These are phyloP conservation scores for Chlamydotis undulata DNA, from an alignment of 2,113 vertebrate species.

Conservation along the genomic window DNA sequence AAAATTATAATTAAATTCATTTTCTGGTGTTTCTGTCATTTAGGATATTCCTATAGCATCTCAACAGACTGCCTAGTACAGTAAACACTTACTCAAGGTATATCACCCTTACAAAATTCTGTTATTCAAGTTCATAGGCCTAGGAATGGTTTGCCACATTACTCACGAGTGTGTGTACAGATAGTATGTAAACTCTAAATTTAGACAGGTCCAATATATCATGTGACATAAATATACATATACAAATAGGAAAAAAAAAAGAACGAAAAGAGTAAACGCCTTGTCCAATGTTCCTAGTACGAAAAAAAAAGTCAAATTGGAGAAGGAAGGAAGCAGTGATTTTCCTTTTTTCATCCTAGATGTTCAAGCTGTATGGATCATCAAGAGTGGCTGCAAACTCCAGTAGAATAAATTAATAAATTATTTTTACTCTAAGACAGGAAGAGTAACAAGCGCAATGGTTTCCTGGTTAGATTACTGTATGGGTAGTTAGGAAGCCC, in stretches of 20 bases:
- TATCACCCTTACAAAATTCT: neutral
- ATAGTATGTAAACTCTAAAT: neutral
- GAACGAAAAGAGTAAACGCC: neutral
- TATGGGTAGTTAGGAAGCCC: neutral
- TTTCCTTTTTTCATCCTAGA: neutral
- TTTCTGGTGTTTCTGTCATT: neutral
- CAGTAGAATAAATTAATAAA: neutral
- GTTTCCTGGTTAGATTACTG: neutral
- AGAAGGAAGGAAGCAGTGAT: neutral
- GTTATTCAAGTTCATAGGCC: constrained; percentile 20
- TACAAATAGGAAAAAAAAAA: neutral
- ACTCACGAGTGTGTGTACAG: neutral
- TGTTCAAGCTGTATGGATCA: neutral
- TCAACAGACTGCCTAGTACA: neutral
- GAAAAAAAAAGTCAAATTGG: neutral
- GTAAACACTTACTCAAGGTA: constrained; percentile 4
- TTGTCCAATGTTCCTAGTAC: neutral
- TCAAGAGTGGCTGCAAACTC: no score
- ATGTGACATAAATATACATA: neutral
- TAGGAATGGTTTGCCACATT: neutral
- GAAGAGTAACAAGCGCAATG: neutral
- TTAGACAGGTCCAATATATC: neutral
- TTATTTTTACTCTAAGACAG: neutral
- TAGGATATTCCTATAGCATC: neutral
- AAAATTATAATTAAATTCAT: constrained; percentile 54